A percentile compares a stretch with the other conserved stretches of the same genome.
phyloP scores from a whole-genome alignment of 2,888 invertebrate genomes.

The Epistrophe grossulariae region DNA sequence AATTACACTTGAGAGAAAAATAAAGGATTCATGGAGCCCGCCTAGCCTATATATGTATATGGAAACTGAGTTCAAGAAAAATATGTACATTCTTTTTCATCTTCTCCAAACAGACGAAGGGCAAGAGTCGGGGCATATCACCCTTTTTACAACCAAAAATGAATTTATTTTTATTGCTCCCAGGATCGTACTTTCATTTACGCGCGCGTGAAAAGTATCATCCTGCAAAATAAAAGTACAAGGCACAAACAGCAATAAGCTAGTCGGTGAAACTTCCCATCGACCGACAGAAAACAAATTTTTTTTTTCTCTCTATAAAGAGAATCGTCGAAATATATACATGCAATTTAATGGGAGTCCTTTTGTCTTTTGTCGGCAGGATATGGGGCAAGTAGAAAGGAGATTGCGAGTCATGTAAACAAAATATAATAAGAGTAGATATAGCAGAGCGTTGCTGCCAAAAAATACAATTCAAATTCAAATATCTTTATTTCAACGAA shows the following conservation, averaged over 20 bases:
- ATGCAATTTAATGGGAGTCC: conserved; percentile 74
- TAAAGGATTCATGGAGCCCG: conserved; percentile 66
- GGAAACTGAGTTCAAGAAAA: conserved; percentile 19
- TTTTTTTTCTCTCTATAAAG: not conserved
- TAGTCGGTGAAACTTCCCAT: conserved; percentile 24
- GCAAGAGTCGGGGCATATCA: not conserved
- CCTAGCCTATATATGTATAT: conserved; percentile 6
- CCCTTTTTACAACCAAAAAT: conserved; percentile 66
- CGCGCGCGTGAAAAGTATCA: conserved; percentile 67
- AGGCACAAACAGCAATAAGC: conserved; percentile 67
- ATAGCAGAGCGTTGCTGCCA: conserved; percentile 30
- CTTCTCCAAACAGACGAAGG: conserved; percentile 22
- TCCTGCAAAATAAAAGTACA: conserved; percentile 41
- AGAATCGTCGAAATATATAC: conserved; percentile 67
- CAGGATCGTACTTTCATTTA: conserved; percentile 74
- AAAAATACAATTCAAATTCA: conserved; percentile 73
- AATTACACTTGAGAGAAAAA: conserved; percentile 74
- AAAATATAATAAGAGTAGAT: too few species aligned
- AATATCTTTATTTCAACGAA: conserved; percentile 68
- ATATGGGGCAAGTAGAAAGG: not conserved
- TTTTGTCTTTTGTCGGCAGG: conserved; percentile 35
- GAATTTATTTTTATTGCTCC: conserved; percentile 76
- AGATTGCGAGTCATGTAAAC: conserved; percentile 2
- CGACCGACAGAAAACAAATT: conserved; percentile 4
- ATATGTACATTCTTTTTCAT: conserved; percentile 42